Base-by-base conservation (phyloP, 2,888 invertebrate species). In the Leucoma salicis region DNA sequence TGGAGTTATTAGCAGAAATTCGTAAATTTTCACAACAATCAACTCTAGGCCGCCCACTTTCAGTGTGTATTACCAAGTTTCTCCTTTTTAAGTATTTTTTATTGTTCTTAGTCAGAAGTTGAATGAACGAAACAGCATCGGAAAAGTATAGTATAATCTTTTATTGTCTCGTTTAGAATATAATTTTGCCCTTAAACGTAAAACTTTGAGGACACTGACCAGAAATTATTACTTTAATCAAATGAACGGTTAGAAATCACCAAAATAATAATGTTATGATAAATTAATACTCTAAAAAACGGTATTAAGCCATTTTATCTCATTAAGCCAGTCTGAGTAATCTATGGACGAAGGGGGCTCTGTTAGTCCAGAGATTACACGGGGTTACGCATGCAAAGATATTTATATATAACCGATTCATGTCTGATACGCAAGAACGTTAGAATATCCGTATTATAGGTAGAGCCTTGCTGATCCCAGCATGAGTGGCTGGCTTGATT, bases 1-100 rank as follows among this genome's bases (percentile, higher is more conserved):
- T 70, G 55, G 63, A 25, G 66, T 66, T 75, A 70, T 79, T 78
- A 74, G 69, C 71, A 63, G 70, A 75, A 75, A 70, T 74, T 66
- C 68, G 70, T 63, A 66, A 70, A 69, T 73, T 78, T 71, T 74
- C 70, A 61, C 39, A 33, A 38, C 45, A 42, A 42, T 40, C 46
- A 39, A 61, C 60, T 63, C 57, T 57, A 55, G 65, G 51, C 71
- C 83, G 77, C 80, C 83, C 70, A 78, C 78, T 48, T 63, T 50
- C 42, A 46, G 42, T 35, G 6, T 34, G 43, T 49, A 42, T 52
- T 49, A 52, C 44, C 62, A 46, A 35, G 63, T 47, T 61, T 65
- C 48, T 42, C 71, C 73, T 59, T 73, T 70, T 71, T 47, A 39
- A 70, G 73, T 46, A 32, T 51, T 56, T 74, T 74, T 74, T 74